Percentiles rank a stretch among this genome's conserved stretches.
phyloP scores from a whole-genome alignment of 2,797 vertebrate genomes.

The Gymnopithys bicolor region DNA sequence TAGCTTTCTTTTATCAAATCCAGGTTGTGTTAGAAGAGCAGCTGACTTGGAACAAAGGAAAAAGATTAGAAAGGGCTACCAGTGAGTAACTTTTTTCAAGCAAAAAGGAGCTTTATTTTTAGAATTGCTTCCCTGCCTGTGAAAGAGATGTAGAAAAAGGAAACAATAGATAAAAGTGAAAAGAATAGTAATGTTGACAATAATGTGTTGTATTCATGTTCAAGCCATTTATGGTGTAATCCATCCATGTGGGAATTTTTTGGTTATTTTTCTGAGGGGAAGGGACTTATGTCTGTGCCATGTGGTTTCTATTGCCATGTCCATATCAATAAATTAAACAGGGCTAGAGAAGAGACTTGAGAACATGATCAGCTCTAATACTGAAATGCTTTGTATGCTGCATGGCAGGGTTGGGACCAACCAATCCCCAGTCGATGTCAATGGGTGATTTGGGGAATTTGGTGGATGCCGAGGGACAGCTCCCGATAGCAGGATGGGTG shows the following conservation, averaged over 20 bases:
- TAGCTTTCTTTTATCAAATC: not conserved
- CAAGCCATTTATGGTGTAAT: not conserved
- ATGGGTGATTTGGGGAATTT: not conserved
- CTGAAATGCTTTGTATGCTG: not conserved
- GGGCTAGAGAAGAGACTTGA: not conserved
- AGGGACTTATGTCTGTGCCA: accelerated
- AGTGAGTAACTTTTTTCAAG: not conserved
- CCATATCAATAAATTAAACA: not conserved
- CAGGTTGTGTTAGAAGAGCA: not conserved
- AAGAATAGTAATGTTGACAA: not conserved
- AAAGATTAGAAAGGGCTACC: not conserved
- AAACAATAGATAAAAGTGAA: not conserved
- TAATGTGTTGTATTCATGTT: not conserved
- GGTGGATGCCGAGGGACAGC: not conserved
- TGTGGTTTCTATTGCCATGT: not conserved
- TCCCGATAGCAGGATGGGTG: not conserved
- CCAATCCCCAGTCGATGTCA: accelerated
- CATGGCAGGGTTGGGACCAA: not conserved
- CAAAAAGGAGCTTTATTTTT: conserved; percentile 9
- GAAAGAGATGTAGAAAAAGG: not conserved
- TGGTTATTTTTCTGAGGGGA: not conserved
- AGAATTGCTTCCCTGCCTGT: not conserved
- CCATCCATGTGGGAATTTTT: not conserved
- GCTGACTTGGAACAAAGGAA: not conserved
- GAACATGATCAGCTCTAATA: not conserved